Base-by-base conservation (phyloP, 92 coral and sea anemone species). In the Epizoanthus stellaris region DNA sequence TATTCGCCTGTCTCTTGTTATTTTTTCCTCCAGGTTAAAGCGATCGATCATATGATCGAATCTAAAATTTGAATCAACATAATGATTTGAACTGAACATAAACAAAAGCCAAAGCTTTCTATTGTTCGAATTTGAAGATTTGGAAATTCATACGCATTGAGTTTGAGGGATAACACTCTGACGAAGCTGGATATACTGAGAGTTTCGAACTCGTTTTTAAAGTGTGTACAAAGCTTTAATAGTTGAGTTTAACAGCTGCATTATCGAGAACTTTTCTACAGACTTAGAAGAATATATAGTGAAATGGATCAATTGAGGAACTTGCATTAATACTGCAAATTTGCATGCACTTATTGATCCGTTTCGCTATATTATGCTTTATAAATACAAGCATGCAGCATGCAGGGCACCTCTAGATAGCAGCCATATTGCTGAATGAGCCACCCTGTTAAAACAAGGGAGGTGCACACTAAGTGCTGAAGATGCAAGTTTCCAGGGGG, bases 61-160 rank as follows among this genome's bases (percentile, higher is more conserved):
- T 25, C 21, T 6, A 30, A 10, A 1, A 64, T 64, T 7, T 8
- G 38, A 14, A 66, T 11, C 16, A 30, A 66, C 34, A n/a, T n/a
- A n/a, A n/a, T n/a, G n/a, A n/a, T n/a, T n/a, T n/a, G n/a, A 23
- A 6, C 4, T 6, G 63, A 58, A 14, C 16, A 7, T 17, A 7
- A 61, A 17, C 20, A 61, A 11, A 20, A 20, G 6, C 66, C 6
- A 61, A 17, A 17, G 25, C 7, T 17, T 61, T 61, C 21, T 3
- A 34, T 68, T 38, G 73, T 68, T 68, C 47, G 73, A 68, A 36
- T 68, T 68, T 68, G 73, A 38, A 68, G 39, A 68, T 68, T 49
- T 49, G 9, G 56, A 19, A 38, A 14, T 68, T 68, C 52, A 20
- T 68, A n/a, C 42, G 39, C 45, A 10, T 38, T 4, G 45, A 36